Conservation (phyloP, 2,797 vertebrate species). For the Macroramphosus scolopax region DNA sequence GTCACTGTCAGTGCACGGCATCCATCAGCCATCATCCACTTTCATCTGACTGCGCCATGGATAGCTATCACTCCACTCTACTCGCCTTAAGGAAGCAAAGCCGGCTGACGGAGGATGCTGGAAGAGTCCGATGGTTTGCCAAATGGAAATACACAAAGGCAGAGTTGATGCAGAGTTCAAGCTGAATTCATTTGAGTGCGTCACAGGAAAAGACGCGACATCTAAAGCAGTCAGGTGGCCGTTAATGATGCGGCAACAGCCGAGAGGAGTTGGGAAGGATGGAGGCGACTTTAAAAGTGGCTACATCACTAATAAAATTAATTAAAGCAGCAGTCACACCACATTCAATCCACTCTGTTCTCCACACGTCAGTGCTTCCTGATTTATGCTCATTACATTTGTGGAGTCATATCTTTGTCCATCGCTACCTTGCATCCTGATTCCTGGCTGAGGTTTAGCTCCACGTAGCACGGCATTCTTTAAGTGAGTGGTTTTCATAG, state of each 20-base stretch:
- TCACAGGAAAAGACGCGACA: not conserved
- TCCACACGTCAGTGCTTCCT: too few species aligned
- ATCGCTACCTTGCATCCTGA: too few species aligned
- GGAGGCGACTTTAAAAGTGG: too few species aligned
- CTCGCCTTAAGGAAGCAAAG: constrained; percentile 25
- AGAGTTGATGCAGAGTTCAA: constrained; percentile 48
- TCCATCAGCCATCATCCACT: constrained; percentile 42
- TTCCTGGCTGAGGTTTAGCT: too few species aligned
- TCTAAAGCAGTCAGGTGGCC: not conserved
- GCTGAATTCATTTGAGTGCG: constrained; percentile 19
- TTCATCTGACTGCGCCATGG: constrained; percentile 35
- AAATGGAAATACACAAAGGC: constrained; percentile 14
- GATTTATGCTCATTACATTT: too few species aligned
- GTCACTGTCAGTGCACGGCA: constrained; percentile 27
- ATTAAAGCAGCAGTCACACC: too few species aligned
- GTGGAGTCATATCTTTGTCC: too few species aligned
- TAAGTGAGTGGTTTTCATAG: too few species aligned
- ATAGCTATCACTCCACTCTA: constrained; percentile 22
- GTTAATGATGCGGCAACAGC: constrained; percentile 12
- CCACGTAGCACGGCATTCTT: too few species aligned
- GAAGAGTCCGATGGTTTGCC: constrained; percentile 56
- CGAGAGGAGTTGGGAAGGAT: not conserved
- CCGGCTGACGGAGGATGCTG: constrained; percentile 20
- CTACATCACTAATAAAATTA: too few species aligned
- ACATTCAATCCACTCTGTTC: too few species aligned